Percentiles rank a stretch among this genome's conserved stretches.
phyloP scores from a whole-genome alignment of 2,888 invertebrate genomes.

The Nemapogon koenigi region DNA sequence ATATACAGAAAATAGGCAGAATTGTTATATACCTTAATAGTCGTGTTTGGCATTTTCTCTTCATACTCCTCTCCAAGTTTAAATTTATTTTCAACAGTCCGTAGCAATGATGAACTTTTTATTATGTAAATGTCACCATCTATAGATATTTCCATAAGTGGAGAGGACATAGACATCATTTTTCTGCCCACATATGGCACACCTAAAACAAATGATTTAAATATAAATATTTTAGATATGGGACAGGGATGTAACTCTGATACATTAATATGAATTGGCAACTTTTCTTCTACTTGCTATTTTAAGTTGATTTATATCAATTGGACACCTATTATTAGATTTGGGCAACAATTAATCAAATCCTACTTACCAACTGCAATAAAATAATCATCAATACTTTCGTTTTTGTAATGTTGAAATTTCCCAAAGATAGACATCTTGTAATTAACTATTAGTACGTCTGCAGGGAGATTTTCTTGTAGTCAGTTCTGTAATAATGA shows the following conservation, averaged over 20 bases:
- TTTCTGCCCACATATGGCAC: slow-evolving; percentile 70
- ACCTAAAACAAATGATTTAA: too few species aligned
- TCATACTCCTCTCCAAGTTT: slow-evolving; percentile 69
- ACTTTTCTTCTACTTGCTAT: too few species aligned
- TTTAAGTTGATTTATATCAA: too few species aligned
- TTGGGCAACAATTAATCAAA: background rate
- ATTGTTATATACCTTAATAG: slow-evolving; percentile 48
- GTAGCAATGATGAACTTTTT: slow-evolving; percentile 60
- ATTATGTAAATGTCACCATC: slow-evolving; percentile 66
- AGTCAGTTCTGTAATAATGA: too few species aligned
- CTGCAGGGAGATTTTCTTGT: too few species aligned
- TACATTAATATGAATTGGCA: too few species aligned
- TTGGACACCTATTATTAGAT: too few species aligned
- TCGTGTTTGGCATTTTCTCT: slow-evolving; percentile 66
- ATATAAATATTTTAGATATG: too few species aligned
- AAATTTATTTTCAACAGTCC: slow-evolving; percentile 61
- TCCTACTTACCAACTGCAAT: slow-evolving; percentile 63
- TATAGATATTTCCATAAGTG: slow-evolving; percentile 62
- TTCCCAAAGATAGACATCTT: slow-evolving; percentile 56
- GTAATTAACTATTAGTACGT: too few species aligned
- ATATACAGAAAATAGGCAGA: too few species aligned
- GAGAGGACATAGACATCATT: slow-evolving; percentile 69
- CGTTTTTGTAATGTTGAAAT: slow-evolving; percentile 70
- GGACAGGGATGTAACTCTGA: too few species aligned
- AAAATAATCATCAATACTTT: slow-evolving; percentile 71